A percentile compares a stretch with the other conserved stretches of the same genome.
These are phyloP conservation scores for Hydrolagus colliei DNA, from an alignment of 2,797 vertebrate genomes.

Conservation along the genomic window DNA sequence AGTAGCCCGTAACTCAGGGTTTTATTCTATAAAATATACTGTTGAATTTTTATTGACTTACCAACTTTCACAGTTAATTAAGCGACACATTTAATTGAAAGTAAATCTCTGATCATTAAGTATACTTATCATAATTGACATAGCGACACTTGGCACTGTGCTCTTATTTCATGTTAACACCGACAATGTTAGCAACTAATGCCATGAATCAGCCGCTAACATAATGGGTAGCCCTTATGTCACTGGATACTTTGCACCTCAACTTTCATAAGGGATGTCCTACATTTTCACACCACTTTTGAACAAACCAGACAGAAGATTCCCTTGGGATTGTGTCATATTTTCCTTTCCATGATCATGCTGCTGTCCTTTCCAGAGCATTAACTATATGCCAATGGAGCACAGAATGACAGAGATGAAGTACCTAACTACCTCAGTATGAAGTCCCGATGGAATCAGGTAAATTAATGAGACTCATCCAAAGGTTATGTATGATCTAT, in stretches of 20 bases:
- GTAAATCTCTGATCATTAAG: constrained; percentile 30
- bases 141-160: constrained; percentile 13
- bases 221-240: neutral
- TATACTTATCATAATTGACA: constrained; percentile 24
- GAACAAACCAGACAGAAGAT: constrained; percentile 9
- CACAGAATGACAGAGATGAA: constrained; percentile 86
- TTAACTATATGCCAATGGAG: constrained; percentile 57
- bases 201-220: constrained; percentile 1
- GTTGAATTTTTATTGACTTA: constrained; percentile 4
- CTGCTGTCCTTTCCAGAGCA: constrained; percentile 47
- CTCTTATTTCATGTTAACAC: constrained; percentile 27
- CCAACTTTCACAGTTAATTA: constrained; percentile 27
- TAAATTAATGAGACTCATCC: constrained; percentile 97
- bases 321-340: constrained; percentile 20
- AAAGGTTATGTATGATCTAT: constrained; percentile 94
- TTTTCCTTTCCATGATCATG: constrained; percentile 27
- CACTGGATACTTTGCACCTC: neutral
- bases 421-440: constrained; percentile 69
- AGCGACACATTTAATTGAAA: constrained; percentile 19
- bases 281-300: constrained; percentile 15
- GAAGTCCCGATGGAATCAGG: constrained; percentile 75
- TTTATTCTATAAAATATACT: no score
- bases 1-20: neutral
- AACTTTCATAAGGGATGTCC: constrained; percentile 22
- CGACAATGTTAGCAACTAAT: neutral